Base-by-base conservation (phyloP, 2,888 invertebrate genomes). In the Dyspetes luteomarginatus region DNA sequence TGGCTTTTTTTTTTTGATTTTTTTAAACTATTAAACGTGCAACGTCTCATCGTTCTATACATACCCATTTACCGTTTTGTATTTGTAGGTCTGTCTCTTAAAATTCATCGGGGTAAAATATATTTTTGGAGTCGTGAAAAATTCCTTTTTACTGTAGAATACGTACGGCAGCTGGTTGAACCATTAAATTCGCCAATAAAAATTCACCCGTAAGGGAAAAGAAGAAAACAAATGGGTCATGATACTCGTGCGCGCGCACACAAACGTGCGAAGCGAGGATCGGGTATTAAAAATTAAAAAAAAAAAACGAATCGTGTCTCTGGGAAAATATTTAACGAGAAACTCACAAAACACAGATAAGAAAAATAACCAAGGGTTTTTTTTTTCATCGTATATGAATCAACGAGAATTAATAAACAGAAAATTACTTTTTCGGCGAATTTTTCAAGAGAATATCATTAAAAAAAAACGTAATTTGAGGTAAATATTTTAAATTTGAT, bases 221-320 rank as follows among this genome's bases (percentile, higher is more conserved):
- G 24, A 56, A 43, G 74, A 22, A 43, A 68, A 73, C 52, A 73
- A 19, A 68, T 58, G 68, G 74, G 60, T 68, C 26, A 36, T 62
- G 69, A 78, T 78, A 69, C 77, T 62, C 79, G 83, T 82, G 81
- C 76, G 50, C 17, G 72, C 52, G 71, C 36, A 55, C 69, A 55
- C 60, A 64, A 56, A 69, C 56, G 41, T 74, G 69, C 79, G 71
- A 71, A 55, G 26, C 65, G 55, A 24, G 71, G 71, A 41, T 75
- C 15, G 19, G 52, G 36, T 4, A 60, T 30, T 26, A 19, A 22
- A 55, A 67, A 50, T 50, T 50, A 17, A 50, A 24, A 22, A 45
- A 36, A 45, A 36, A 60, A 9, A 43, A 64, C 9, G 17, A 41
- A 64, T 9, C 7, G 9, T 45, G 30, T 15, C n/a, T 64, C 22